These are phyloP conservation scores for Anaspis maculata DNA, from an alignment of 2,888 invertebrate genomes.

Conservation along the genomic window DNA sequence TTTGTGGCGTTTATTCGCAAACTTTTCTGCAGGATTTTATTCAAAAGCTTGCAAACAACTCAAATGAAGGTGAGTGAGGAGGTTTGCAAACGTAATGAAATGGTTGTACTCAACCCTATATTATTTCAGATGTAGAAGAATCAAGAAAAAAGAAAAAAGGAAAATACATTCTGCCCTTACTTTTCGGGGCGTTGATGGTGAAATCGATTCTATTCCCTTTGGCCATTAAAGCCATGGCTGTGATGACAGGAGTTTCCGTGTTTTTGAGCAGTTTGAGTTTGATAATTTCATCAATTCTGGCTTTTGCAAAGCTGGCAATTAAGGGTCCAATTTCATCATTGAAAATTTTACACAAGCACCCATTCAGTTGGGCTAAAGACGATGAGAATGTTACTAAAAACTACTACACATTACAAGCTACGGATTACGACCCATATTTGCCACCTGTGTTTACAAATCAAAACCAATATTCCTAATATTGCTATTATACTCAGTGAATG, in stretches of 20 bases:
- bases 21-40: background rate
- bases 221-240: constrained; percentile 58
- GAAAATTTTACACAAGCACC: constrained; percentile 37
- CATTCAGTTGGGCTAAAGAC: constrained; percentile 40
- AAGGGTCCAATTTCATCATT: constrained; percentile 33
- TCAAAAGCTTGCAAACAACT: too few relatives aligned
- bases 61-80: too few relatives aligned
- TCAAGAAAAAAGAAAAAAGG: constrained; percentile 30
- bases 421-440: background rate
- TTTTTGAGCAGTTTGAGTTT: constrained; percentile 47
- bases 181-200: constrained; percentile 55
- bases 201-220: constrained; percentile 60
- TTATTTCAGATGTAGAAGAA: background rate
- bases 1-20: background rate
- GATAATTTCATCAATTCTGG: constrained; percentile 54
- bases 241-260: constrained; percentile 54
- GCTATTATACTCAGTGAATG: too few relatives aligned
- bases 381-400: constrained; percentile 37
- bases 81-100: too few relatives aligned
- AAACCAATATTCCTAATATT: too few relatives aligned
- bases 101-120: too few relatives aligned
- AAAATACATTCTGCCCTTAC: constrained; percentile 52
- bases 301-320: constrained; percentile 46
- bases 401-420: constrained; percentile 6
- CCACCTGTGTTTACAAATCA: too few relatives aligned